A percentile compares a stretch with the other conserved stretches of the same genome.
Evolutionary conservation across 2,113 vertebrate genomes (phyloP).

Genomic region (Abramis brama): DNA sequence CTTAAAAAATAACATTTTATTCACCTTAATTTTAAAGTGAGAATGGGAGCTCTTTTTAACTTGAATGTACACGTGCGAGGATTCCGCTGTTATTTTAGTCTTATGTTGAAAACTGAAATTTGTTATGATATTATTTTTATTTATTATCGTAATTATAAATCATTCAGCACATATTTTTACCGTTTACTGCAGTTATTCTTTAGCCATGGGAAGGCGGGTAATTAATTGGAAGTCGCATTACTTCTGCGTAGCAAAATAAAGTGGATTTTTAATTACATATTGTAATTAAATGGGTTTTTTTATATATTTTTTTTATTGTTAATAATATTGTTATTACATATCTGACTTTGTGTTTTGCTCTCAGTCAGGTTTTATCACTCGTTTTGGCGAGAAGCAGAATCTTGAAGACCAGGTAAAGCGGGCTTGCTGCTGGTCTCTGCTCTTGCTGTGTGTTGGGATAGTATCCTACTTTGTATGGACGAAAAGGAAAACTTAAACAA

Average conservation of each 20-base stretch:
- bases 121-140: neutral
- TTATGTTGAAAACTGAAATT: neutral
- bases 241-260: neutral
- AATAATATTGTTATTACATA: too few relatives aligned
- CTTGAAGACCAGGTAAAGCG: conserved; percentile 68
- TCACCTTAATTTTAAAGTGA: neutral
- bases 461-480: conserved; percentile 66
- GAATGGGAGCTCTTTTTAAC: neutral
- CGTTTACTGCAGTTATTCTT: neutral
- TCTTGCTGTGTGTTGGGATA: conserved; percentile 62
- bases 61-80: neutral
- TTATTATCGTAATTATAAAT: neutral
- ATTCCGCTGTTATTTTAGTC: neutral
- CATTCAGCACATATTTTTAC: neutral
- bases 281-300: too few relatives aligned
- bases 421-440: conserved; percentile 70
- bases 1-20: neutral
- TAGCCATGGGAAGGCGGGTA: neutral
- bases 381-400: conserved; percentile 68
- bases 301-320: too few relatives aligned
- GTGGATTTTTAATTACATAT: neutral
- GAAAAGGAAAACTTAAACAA: conserved; percentile 54
- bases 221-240: neutral
- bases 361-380: conserved; percentile 72
- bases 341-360: neutral